phyloP scores from a whole-genome alignment of 2,888 invertebrate species.

The Zygogramma bicolorata region DNA sequence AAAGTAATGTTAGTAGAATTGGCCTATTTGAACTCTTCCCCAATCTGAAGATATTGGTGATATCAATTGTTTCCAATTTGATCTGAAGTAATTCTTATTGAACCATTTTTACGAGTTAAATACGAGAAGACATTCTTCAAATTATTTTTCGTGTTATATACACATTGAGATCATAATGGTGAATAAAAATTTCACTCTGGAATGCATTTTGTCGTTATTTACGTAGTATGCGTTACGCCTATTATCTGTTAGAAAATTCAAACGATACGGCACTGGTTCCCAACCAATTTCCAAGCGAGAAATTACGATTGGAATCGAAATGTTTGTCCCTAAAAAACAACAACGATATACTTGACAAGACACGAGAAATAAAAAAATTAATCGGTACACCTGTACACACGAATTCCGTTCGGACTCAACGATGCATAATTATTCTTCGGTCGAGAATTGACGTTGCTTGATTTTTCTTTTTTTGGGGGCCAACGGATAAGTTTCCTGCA shows the following conservation, averaged over 20 bases:
- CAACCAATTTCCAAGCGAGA: conserved; percentile 35
- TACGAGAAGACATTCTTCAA: too few relatives aligned
- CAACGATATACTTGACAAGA: conserved; percentile 17
- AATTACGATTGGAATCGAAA: conserved; percentile 37
- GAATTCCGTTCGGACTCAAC: not conserved
- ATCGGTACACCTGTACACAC: conserved; percentile 7
- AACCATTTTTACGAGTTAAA: too few relatives aligned
- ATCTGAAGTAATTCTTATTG: too few relatives aligned
- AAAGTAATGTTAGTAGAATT: too few relatives aligned
- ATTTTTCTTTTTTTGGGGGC: not conserved
- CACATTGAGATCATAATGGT: too few relatives aligned
- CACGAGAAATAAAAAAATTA: not conserved
- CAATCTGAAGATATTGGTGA: too few relatives aligned
- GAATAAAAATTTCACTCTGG: too few relatives aligned
- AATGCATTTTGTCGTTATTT: too few relatives aligned
- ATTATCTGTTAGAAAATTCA: not conserved
- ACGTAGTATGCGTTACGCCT: too few relatives aligned
- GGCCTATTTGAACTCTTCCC: too few relatives aligned
- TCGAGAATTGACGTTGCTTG: not conserved
- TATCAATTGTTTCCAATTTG: too few relatives aligned
- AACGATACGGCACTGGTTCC: conserved; percentile 18
- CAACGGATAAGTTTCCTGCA: not conserved
- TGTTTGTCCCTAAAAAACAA: conserved; percentile 29
- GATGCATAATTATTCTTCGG: not conserved
- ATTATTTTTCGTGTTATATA: too few relatives aligned